Evolutionary conservation across 2,113 vertebrate genomes (phyloP).

Genomic region (Xenotilapia flavipinnis): DNA sequence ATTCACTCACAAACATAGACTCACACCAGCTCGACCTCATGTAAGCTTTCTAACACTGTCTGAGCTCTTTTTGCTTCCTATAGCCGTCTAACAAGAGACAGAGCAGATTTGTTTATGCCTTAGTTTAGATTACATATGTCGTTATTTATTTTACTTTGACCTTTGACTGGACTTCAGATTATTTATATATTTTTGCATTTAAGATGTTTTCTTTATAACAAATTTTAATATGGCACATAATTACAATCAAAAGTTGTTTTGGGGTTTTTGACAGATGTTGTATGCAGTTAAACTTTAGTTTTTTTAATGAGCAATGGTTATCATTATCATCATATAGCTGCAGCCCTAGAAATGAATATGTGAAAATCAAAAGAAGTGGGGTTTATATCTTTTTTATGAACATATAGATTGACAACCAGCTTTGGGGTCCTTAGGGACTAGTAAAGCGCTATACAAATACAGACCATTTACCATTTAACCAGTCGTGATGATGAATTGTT

Average conservation of each 20-base stretch:
- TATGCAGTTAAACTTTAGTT: neutral
- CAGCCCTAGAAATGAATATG: neutral
- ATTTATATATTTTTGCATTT: neutral
- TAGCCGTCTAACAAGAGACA: neutral
- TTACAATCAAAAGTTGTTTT: neutral
- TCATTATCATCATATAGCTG: neutral
- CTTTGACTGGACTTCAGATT: neutral
- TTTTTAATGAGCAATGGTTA: neutral
- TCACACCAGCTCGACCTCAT: neutral
- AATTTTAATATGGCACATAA: neutral
- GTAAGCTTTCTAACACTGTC: neutral
- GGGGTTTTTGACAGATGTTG: neutral
- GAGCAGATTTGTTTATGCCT: neutral
- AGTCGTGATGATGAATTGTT: neutral
- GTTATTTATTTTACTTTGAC: neutral
- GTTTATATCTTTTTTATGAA: neutral
- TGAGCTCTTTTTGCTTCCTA: neutral
- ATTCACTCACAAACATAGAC: neutral
- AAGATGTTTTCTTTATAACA: neutral
- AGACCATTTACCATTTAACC: neutral
- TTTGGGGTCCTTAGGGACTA: no score
- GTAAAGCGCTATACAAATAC: no score
- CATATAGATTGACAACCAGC: neutral
- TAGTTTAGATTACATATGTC: neutral
- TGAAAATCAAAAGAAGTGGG: neutral